Evolutionary conservation across 2,113 vertebrate genomes (phyloP).

Genomic region (Notechis scutatus): DNA sequence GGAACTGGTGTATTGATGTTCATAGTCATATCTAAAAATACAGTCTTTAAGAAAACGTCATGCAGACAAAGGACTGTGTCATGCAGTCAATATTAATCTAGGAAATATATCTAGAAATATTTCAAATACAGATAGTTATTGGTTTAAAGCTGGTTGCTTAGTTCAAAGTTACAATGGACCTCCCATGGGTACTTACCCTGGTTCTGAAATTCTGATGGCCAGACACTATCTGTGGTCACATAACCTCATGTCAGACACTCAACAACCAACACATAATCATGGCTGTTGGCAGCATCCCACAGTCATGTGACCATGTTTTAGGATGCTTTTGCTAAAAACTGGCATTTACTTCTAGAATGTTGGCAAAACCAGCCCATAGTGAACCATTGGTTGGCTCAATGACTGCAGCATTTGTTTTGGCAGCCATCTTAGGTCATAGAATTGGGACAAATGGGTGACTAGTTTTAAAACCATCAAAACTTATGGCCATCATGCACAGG

Average conservation of each 20-base stretch:
- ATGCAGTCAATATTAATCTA: background rate
- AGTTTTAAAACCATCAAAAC: background rate
- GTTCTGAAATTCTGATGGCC: background rate
- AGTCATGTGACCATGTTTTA: background rate
- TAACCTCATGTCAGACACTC: background rate
- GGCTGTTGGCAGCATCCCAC: background rate
- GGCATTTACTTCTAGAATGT: background rate
- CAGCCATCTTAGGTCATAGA: background rate
- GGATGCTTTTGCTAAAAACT: background rate
- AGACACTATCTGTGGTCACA: background rate
- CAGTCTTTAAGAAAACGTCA: background rate
- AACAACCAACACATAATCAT: too few species aligned
- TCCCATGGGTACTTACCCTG: background rate
- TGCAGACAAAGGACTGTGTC: background rate
- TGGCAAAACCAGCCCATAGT: background rate
- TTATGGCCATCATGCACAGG: background rate
- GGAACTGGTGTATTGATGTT: background rate
- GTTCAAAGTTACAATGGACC: background rate
- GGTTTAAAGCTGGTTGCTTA: background rate
- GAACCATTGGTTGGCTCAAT: background rate
- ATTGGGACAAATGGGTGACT: background rate
- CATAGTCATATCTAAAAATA: background rate
- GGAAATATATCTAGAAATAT: background rate
- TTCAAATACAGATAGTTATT: background rate
- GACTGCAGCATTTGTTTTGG: background rate